phyloP scores from a whole-genome alignment of 2,797 vertebrate genomes.

The Coregonus suidteri region DNA sequence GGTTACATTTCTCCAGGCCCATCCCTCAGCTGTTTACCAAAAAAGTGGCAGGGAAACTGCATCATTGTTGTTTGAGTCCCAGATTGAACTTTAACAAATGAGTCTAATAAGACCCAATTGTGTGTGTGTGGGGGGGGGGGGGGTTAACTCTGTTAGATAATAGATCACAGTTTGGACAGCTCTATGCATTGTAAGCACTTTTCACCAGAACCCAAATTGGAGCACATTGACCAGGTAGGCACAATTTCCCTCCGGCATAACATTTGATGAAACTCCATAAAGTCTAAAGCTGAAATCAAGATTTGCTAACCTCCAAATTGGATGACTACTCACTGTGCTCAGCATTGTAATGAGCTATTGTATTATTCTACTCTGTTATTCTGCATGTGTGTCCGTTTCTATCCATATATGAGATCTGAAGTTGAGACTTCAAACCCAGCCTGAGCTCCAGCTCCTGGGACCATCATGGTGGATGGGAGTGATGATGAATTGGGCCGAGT shows the following conservation, averaged over 20 bases:
- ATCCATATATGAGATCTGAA: slow-evolving; percentile 15
- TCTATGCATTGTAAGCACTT: slow-evolving; percentile 66
- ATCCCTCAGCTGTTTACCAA: neutral
- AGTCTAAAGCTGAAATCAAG: neutral
- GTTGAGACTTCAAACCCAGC: slow-evolving; percentile 9
- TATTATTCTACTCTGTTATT: neutral
- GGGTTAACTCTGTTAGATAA: slow-evolving; percentile 58
- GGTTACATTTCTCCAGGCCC: no score
- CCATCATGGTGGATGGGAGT: slow-evolving; percentile 1
- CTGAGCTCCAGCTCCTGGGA: slow-evolving; percentile 1
- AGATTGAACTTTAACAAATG: neutral
- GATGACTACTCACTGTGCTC: neutral
- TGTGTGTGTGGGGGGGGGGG: slow-evolving; percentile 49
- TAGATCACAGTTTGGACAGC: slow-evolving; percentile 60
- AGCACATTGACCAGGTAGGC: neutral
- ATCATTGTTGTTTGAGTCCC: neutral
- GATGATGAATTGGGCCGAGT: slow-evolving; percentile 27
- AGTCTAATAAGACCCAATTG: neutral
- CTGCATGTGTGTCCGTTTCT: neutral
- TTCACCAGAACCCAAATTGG: slow-evolving; percentile 48
- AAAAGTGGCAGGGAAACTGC: neutral
- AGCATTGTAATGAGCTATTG: neutral
- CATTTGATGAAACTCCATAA: neutral
- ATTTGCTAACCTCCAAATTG: neutral
- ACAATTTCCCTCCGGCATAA: neutral